Base-by-base conservation (phyloP, 2,888 invertebrate species). In the Megamerina dolium region DNA sequence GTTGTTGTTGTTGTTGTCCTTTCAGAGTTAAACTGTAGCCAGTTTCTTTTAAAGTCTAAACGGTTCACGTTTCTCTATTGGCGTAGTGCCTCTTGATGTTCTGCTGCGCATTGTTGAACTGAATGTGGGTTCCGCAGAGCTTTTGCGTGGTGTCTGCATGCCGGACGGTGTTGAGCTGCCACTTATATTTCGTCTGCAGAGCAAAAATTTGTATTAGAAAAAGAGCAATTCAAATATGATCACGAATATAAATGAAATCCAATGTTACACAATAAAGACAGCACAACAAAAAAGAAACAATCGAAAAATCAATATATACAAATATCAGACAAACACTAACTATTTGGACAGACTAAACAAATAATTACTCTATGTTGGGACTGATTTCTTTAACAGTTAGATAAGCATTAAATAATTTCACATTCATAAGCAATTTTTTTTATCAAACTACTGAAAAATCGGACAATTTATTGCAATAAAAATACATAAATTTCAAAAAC, bases 41-140 rank as follows among this genome's bases (percentile, higher is more conserved):
- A 23, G 37, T 42, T 16, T 21, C 12, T 29, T 74, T 74, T 81
- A 85, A 54, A 85, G 78, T 74, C 84, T 79, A 76, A 85, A 85
- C 58, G 85, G 85, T 74, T 83, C 84, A 62, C 82, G 79, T 70
- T 71, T 70, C 47, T 68, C 66, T 23, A 68, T 66, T 36, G 72
- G 72, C 42, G 72, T 72, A 37, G 69, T 64, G 19, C 72, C 72
- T 20, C 72, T 68, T 34, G 68, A 61, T 53, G 68, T 68, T 43
- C 70, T 61, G 37, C 59, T 52, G 14, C 66, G 60, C 58, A 67
- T 58, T 18, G 64, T 62, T 35, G 62, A 63, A 48, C 64, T 64
- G 45, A 63, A 59, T 20, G 67, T 64, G 8, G 71, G 68, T 46
- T 72, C 72, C 19, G 64, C 64, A 37, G 70, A 70, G 49, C 63